These are phyloP conservation scores for Aphelocoma coerulescens DNA, from an alignment of 2,113 vertebrate genomes.

Conservation along the genomic window DNA sequence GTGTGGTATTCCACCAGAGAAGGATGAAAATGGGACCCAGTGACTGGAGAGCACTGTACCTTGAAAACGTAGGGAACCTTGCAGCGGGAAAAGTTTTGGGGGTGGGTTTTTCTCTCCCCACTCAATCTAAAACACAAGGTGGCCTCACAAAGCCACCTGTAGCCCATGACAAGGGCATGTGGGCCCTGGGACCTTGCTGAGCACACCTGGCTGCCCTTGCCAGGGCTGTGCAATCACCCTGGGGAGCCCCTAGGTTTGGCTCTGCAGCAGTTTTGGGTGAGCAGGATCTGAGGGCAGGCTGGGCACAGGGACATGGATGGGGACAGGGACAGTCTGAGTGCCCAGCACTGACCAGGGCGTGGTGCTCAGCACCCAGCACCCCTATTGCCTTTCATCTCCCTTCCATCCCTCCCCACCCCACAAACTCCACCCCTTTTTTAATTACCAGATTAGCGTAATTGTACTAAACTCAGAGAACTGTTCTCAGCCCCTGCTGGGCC, in stretches of 20 bases:
- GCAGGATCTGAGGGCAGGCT: not conserved
- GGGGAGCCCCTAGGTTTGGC: not conserved
- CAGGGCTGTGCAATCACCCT: not conserved
- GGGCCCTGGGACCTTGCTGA: not conserved
- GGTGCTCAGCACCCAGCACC: not conserved
- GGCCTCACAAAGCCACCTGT: not conserved
- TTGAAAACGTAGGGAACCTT: not conserved
- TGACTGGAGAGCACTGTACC: accelerated
- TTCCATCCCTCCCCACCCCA: not conserved
- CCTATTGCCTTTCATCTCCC: not conserved
- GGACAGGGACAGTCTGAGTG: not conserved
- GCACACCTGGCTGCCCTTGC: not conserved
- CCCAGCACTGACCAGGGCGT: not conserved
- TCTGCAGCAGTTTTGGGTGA: not conserved
- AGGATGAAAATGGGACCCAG: not conserved
- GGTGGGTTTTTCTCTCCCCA: not conserved
- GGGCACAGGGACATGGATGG: not conserved
- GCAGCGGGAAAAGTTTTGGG: not conserved
- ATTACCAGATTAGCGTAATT: not conserved
- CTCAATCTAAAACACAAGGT: not conserved
- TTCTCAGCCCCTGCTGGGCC: not conserved
- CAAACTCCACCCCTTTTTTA: not conserved
- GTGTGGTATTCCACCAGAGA: not conserved
- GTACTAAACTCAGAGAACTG: not conserved
- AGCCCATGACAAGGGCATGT: not conserved